Conservation (phyloP, 1,140 invertebrate genomes). For the Hyles euphorbiae region DNA sequence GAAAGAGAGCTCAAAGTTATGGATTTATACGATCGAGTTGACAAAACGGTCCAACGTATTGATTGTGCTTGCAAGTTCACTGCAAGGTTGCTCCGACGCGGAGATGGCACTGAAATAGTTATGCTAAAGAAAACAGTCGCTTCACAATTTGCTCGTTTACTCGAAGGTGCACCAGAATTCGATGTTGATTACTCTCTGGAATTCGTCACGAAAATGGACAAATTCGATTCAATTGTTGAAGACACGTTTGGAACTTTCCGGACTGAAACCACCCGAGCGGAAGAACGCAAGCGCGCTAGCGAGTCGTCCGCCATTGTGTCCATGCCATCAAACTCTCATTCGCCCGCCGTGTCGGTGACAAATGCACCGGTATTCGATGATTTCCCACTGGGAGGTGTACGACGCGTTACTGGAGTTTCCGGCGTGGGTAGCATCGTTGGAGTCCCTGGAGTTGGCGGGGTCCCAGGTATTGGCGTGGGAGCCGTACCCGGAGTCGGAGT, state of each 20-base stretch:
- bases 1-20: slow-evolving; percentile 91
- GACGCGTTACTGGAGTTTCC: slow-evolving; percentile 53
- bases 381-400: slow-evolving; percentile 51
- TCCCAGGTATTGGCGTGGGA: slow-evolving; percentile 50
- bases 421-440: slow-evolving; percentile 51
- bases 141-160: slow-evolving; percentile 84
- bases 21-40: slow-evolving; percentile 88
- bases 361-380: slow-evolving; percentile 67
- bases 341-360: slow-evolving; percentile 65
- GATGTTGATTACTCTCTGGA: slow-evolving; percentile 86
- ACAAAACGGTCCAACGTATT: slow-evolving; percentile 87
- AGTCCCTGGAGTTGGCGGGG: slow-evolving; percentile 44
- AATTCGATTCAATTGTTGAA: slow-evolving; percentile 83
- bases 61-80: slow-evolving; percentile 91
- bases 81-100: slow-evolving; percentile 85
- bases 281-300: slow-evolving; percentile 60
- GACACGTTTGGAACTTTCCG: slow-evolving; percentile 84
- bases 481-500: slow-evolving; percentile 46
- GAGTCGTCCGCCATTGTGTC: slow-evolving; percentile 84
- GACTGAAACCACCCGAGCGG: slow-evolving; percentile 78
- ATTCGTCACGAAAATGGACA: slow-evolving; percentile 87
- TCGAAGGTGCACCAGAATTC: slow-evolving; percentile 86
- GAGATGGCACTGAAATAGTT: slow-evolving; percentile 88
- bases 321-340: slow-evolving; percentile 56
- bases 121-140: slow-evolving; percentile 86